Evolutionary conservation across 2,797 vertebrate species (phyloP).

Genomic region (Gambusia yucatana): DNA sequence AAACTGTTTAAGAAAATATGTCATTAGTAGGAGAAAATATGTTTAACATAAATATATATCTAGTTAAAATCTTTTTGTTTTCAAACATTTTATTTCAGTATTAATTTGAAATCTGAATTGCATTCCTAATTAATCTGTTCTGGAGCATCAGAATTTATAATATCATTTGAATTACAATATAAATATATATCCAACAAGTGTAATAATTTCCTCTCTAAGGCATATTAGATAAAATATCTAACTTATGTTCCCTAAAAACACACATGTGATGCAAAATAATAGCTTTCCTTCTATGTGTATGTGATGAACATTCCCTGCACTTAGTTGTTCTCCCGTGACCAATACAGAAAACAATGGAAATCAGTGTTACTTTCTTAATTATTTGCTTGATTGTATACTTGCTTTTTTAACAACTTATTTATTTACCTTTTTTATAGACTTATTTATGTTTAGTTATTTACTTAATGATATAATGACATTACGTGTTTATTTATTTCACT

Average conservation of each 20-base stretch:
- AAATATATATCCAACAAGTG: neutral
- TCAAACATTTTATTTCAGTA: neutral
- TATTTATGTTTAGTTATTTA: slow-evolving; percentile 1
- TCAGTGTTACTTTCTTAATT: too few relatives aligned
- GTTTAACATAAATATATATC: neutral
- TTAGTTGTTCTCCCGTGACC: neutral
- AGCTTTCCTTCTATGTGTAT: neutral
- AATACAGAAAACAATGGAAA: neutral
- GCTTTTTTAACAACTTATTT: neutral
- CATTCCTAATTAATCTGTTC: neutral
- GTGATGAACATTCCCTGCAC: neutral
- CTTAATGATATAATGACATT: neutral
- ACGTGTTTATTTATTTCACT: neutral
- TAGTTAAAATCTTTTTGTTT: neutral
- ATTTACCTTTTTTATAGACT: neutral
- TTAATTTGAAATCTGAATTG: neutral
- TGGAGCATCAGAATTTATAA: neutral
- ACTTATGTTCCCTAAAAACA: neutral
- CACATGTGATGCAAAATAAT: neutral
- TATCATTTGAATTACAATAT: neutral
- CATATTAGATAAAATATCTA: neutral
- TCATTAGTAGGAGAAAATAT: neutral
- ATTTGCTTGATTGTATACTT: neutral
- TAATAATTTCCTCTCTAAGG: neutral
- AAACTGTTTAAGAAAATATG: neutral